phyloP scores from a whole-genome alignment of 2,113 vertebrate species.

The human (Homo sapiens) region DNA sequence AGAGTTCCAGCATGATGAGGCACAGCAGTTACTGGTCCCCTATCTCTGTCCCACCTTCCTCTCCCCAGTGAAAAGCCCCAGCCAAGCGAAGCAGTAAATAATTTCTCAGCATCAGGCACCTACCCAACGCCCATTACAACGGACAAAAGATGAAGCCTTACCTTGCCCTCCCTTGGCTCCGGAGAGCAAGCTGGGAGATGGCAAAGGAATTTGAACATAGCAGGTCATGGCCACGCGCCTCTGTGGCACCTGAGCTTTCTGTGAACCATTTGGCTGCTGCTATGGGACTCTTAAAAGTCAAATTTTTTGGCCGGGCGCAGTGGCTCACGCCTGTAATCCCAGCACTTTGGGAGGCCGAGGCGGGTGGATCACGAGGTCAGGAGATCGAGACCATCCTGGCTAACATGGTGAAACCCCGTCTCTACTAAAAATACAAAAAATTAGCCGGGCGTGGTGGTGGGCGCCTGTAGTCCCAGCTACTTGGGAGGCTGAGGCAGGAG shows the following conservation, averaged over 20 bases:
- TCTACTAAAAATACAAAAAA: too few species aligned
- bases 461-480: too few species aligned
- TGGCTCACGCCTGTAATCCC: too few species aligned
- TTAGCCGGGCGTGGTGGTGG: too few species aligned
- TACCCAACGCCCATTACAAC: too few species aligned
- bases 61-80: background rate
- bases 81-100: background rate
- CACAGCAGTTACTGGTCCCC: background rate
- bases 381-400: too few species aligned
- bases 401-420: too few species aligned
- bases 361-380: fast-evolving
- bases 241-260: too few species aligned
- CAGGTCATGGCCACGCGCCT: fast-evolving
- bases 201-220: background rate
- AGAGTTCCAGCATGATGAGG: background rate
- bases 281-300: too few species aligned
- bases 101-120: background rate
- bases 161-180: background rate
- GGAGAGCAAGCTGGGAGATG: background rate
- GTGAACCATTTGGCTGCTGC: background rate
- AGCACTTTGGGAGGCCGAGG: too few species aligned
- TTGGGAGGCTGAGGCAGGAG: too few species aligned
- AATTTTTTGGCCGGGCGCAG: fast-evolving
- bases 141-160: background rate
- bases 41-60: fast-evolving